Base-by-base conservation (phyloP, 2,797 vertebrate genomes). In the Pogoniulus pusillus region DNA sequence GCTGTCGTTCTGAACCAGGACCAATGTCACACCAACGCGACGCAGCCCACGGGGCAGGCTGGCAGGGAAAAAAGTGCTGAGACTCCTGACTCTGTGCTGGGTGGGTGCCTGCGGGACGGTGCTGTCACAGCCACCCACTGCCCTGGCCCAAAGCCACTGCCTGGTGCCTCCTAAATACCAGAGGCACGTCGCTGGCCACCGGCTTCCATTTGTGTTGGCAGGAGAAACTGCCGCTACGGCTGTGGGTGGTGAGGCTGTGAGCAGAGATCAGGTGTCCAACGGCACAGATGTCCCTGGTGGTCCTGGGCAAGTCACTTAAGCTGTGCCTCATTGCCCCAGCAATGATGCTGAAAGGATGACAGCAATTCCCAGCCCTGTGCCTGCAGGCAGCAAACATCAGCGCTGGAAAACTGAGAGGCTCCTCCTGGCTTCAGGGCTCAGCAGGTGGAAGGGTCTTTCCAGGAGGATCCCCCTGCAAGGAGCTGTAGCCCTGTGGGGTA, bases 261-360 rank as follows among this genome's bases (percentile, higher is more conserved):
- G 37, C 1, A 2, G 57, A 59, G 30, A 9, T 37, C 1, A 0
- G 5, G 8, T 29, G 19, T 35, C n/a, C 34, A 19, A 3, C 0
- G 12, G 32, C 64, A 66, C 23, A 51, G 43, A 70, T 9, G 7
- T 75, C n/a, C 29, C 45, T 17, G 16, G n/a, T 68, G 49, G 35
- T 29, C 18, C 51, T 51, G 20, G 37, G 32, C 54, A 47, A 64
- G 45, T 82, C 4, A 32, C 34, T 81, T 89, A 77, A 65, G 24
- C 58, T 11, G 24, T 20, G 30, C 19, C 13, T 64, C 7, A 10
- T 8, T 73, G 53, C 45, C 27, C 37, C 57, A 65, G 51, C 1
- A 8, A 12, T 13, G 49, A 66, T 6, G 10, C 26, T 0, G 1
- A 23, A 74, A n/a, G 39, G 23, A 54, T 57, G 37, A 41, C 24